Percentiles rank a stretch among this genome's conserved stretches.
These are phyloP conservation scores for Erebia ligea DNA, from an alignment of 2,888 invertebrate genomes.

Conservation along the genomic window DNA sequence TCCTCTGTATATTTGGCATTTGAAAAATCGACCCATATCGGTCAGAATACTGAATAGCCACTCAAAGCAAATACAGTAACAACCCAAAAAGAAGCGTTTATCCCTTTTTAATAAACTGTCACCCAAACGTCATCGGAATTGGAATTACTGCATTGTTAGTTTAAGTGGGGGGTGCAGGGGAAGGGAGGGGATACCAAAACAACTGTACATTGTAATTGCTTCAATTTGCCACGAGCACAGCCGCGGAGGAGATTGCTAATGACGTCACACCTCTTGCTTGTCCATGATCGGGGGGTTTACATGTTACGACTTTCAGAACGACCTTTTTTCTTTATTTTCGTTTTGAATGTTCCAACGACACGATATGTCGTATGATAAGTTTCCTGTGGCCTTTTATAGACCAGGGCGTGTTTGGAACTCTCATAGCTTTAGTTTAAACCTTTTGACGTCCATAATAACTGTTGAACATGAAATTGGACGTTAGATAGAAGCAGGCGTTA, in stretches of 20 bases:
- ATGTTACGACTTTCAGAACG: conserved; percentile 34
- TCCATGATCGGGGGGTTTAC: conserved; percentile 46
- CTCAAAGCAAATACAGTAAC: not conserved
- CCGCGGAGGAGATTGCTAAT: conserved; percentile 63
- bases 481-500: too few relatives aligned
- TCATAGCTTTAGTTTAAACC: too few relatives aligned
- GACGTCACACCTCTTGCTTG: conserved; percentile 64
- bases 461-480: too few relatives aligned
- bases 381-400: too few relatives aligned
- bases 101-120: conserved; percentile 41
- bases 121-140: conserved; percentile 42
- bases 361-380: not conserved
- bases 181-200: conserved; percentile 57
- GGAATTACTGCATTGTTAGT: conserved; percentile 48
- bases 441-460: too few relatives aligned
- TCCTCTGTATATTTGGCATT: too few relatives aligned
- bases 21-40: too few relatives aligned
- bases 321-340: not conserved
- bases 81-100: conserved; percentile 16
- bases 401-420: too few relatives aligned
- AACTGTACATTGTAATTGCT: conserved; percentile 69
- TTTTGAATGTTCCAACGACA: not conserved
- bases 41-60: not conserved
- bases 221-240: conserved; percentile 69
- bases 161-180: conserved; percentile 45